Evolutionary conservation across 2,888 invertebrate genomes (phyloP), one percentile per base, ranked within the genome.

Genomic region (Caradrina kadenii): DNA sequence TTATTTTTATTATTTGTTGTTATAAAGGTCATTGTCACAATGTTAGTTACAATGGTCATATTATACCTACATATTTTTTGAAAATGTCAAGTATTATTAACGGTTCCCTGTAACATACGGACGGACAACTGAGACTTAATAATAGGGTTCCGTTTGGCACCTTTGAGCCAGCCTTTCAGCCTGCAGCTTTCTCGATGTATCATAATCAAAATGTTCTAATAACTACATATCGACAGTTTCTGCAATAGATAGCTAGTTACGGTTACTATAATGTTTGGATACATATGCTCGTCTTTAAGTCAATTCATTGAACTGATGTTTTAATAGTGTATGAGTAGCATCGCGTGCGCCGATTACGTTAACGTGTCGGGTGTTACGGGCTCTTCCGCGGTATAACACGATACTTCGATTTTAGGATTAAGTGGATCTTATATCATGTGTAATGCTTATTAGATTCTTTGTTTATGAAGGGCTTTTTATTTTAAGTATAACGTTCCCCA

Each of bases 291-390:
- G 69, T 65, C 75, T 76, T 61, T 69, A 70, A 73, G 76, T 81
- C 81, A 81, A 81, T 81, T 79, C 82, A 82, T 75, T 83, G 75
- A 84, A 81, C 74, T 74, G 74, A 69, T 69, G 75, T 80, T 84
- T 84, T 80, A 74, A 49, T 60, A 63, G 52, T 21, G 60, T 8
- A 42, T 35, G 35, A 45, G 19, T 53, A 64, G 15, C 56, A 81
- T 86, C 77, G 86, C 85, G 85, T 85, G 85, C 77, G 79, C 60
- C 55, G 72, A 63, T 81, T 81, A 81, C 74, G 79, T 82, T 79
- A 81, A 63, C 76, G 69, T 61, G 63, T 73, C 63, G 54, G 68
- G 73, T 76, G 67, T 81, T 69, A 63, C 53, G 69, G 49, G 62
- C 21, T 73, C 74, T 85, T 85, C 84, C 84, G 84, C 55, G 54